These are phyloP conservation scores for Sebastolobus alascanus DNA, from an alignment of 2,797 vertebrate species.

Conservation along the genomic window DNA sequence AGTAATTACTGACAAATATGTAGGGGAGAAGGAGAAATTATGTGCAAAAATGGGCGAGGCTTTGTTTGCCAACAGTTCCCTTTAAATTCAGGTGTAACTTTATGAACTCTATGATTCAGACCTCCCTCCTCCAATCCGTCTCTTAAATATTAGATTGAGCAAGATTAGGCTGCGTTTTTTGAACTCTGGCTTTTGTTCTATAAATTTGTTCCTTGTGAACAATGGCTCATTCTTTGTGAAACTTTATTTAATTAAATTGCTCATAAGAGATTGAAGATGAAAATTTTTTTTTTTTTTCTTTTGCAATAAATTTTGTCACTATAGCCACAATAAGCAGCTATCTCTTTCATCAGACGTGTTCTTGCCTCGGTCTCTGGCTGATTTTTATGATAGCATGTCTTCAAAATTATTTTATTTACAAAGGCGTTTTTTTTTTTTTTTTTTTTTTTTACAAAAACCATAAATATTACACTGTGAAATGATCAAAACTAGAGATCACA, in stretches of 20 bases:
- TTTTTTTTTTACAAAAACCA: slow-evolving; percentile 24
- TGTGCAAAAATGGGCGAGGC: slow-evolving; percentile 11
- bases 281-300: slow-evolving; percentile 12
- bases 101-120: slow-evolving; percentile 35
- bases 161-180: slow-evolving; percentile 8
- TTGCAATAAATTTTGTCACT: slow-evolving; percentile 41
- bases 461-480: slow-evolving; percentile 71
- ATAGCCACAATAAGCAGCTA: slow-evolving; percentile 35
- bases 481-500: slow-evolving; percentile 66
- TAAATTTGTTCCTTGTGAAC: slow-evolving; percentile 40
- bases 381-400: slow-evolving; percentile 45
- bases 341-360: slow-evolving; percentile 55
- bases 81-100: slow-evolving; percentile 37
- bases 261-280: slow-evolving; percentile 25
- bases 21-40: neutral
- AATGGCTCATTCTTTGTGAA: slow-evolving; percentile 31
- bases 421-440: slow-evolving; percentile 17
- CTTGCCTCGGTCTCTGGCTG: slow-evolving; percentile 29
- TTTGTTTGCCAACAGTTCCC: slow-evolving; percentile 7
- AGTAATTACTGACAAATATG: slow-evolving; percentile 20
- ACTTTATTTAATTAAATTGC: slow-evolving; percentile 54
- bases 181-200: slow-evolving; percentile 24
- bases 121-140: slow-evolving; percentile 3
- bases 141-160: slow-evolving; percentile 24
- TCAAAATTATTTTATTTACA: slow-evolving; percentile 52